Evolutionary conservation across 2,113 vertebrate genomes (phyloP).

Genomic region (Globicephala melas): DNA sequence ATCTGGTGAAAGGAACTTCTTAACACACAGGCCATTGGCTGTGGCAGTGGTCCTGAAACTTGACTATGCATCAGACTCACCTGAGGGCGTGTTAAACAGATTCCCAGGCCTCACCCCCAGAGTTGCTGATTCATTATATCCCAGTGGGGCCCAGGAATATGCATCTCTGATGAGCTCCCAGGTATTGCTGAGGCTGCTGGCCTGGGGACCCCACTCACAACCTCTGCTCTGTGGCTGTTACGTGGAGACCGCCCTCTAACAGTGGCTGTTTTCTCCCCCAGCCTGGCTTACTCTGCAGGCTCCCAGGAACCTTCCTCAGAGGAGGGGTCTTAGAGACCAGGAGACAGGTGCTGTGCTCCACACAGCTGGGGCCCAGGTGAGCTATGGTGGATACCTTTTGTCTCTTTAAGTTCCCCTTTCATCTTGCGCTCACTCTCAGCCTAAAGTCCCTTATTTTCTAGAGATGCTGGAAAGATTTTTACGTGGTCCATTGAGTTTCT

Average conservation of each 20-base stretch:
- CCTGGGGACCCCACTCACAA: neutral
- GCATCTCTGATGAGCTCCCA: neutral
- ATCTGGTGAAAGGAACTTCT: neutral
- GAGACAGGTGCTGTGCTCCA: neutral
- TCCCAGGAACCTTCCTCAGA: neutral
- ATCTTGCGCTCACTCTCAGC: neutral
- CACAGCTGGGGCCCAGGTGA: neutral
- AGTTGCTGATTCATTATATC: neutral
- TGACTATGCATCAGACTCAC: neutral
- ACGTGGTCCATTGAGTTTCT: neutral
- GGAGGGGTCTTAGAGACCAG: neutral
- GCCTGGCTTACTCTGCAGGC: neutral
- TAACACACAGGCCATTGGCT: neutral
- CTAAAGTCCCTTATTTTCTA: neutral
- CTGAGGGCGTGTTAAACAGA: neutral
- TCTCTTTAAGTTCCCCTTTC: neutral
- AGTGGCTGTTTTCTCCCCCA: neutral
- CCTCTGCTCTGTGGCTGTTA: neutral
- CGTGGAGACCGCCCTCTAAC: neutral
- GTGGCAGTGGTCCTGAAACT: neutral
- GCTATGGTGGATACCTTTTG: neutral
- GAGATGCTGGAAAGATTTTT: neutral
- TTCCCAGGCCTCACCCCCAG: neutral
- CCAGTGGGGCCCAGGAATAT: neutral
- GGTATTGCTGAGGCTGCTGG: neutral